These are phyloP conservation scores for Chaetodon trifascialis DNA, from an alignment of 2,113 vertebrate genomes.

Conservation along the genomic window DNA sequence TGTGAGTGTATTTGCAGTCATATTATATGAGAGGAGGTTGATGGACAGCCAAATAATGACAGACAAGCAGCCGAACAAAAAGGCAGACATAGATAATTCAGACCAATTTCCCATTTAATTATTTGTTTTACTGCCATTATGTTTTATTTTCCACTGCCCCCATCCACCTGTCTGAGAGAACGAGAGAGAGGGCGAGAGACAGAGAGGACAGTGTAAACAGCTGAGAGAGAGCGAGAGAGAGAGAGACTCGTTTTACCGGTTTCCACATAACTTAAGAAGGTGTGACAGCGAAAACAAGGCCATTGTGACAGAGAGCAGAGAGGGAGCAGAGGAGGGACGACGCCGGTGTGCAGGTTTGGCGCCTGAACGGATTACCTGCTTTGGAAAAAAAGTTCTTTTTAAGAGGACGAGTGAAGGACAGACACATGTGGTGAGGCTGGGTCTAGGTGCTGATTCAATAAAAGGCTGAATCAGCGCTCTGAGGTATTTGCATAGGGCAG, in stretches of 20 bases:
- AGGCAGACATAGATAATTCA: neutral
- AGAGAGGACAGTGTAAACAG: slow-evolving; percentile 71
- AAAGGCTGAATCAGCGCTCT: neutral
- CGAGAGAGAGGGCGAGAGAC: slow-evolving; percentile 25
- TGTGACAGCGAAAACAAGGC: slow-evolving; percentile 79
- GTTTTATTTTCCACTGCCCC: slow-evolving; percentile 38
- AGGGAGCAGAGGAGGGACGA: slow-evolving; percentile 32
- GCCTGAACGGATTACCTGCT: slow-evolving; percentile 26
- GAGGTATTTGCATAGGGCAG: neutral
- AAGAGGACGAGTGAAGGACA: slow-evolving; percentile 41
- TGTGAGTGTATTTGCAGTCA: neutral
- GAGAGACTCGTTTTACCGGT: slow-evolving; percentile 78
- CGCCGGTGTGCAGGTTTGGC: slow-evolving; percentile 2
- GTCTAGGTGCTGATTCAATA: neutral
- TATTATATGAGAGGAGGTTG: neutral
- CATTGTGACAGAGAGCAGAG: slow-evolving; percentile 66
- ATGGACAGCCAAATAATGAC: neutral
- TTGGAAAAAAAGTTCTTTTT: slow-evolving; percentile 2
- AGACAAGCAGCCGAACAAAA: neutral
- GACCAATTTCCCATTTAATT: neutral
- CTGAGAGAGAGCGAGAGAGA: slow-evolving; percentile 43
- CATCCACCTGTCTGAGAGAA: slow-evolving; percentile 44
- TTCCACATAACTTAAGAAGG: slow-evolving; percentile 84
- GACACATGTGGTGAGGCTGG: slow-evolving; percentile 50
- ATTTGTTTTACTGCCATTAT: slow-evolving; percentile 31